Conservation (phyloP, 2,888 invertebrate species). For the Lepetodrilus schrolli region DNA sequence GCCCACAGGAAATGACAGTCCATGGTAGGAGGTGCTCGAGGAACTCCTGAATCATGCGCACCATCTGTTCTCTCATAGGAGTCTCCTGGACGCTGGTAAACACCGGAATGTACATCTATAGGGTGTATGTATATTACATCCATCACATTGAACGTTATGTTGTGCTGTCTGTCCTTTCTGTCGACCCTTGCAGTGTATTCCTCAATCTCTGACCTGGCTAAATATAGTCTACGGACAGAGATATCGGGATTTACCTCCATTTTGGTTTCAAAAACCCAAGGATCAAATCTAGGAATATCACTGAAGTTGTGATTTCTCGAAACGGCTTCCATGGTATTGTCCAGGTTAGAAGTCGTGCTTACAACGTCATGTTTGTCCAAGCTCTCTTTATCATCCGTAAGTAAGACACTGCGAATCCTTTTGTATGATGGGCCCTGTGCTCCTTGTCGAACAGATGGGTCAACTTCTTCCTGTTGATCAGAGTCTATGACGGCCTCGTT, state of each 20-base stretch:
- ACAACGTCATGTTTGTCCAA: neutral
- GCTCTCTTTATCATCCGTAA: too few species aligned
- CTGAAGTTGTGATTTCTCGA: neutral
- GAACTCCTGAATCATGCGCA: neutral
- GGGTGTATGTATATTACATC: too few species aligned
- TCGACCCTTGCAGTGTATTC: neutral
- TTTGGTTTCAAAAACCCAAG: neutral
- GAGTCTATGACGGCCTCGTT: too few species aligned
- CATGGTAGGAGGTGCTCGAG: neutral
- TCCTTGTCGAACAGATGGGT: too few species aligned
- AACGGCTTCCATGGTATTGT: neutral
- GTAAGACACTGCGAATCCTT: too few species aligned
- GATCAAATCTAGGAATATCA: neutral
- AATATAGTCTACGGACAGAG: neutral
- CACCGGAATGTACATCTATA: too few species aligned
- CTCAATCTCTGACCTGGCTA: neutral
- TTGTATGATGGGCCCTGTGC: too few species aligned
- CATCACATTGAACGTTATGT: neutral
- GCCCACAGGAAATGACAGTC: constrained; percentile 7
- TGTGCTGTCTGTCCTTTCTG: neutral
- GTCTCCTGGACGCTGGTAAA: too few species aligned
- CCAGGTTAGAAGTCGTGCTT: neutral
- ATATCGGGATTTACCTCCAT: neutral
- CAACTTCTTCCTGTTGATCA: too few species aligned
- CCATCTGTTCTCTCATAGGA: neutral